A percentile compares a stretch with the other conserved stretches of the same genome.
Conservation (phyloP, 2,888 invertebrate genomes). For the Orthosia incerta region DNA sequence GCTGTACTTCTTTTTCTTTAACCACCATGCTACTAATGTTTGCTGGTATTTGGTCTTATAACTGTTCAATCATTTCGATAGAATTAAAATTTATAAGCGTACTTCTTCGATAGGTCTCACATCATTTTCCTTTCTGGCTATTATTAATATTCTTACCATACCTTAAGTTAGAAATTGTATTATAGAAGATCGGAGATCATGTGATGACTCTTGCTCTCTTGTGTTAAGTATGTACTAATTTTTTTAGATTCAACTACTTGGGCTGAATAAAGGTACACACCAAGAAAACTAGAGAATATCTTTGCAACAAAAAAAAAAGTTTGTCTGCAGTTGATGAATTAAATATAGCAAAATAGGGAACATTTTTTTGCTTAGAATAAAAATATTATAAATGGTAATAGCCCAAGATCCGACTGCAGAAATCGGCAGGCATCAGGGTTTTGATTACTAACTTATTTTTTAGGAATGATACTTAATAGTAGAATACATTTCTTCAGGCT, state of each 20-base stretch:
- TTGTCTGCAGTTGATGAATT: not conserved
- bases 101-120: not conserved
- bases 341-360: not conserved
- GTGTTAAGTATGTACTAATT: not conserved
- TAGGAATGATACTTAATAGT: too few species aligned
- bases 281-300: not conserved
- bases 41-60: conserved; percentile 16
- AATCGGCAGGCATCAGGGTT: too few species aligned
- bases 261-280: too few species aligned
- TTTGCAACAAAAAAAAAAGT: not conserved
- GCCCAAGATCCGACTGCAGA: too few species aligned
- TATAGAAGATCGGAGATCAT: too few species aligned
- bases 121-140: not conserved
- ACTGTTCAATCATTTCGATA: conserved; percentile 9
- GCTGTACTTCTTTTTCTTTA: conserved; percentile 51
- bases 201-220: too few species aligned
- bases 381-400: not conserved
- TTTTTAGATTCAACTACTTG: not conserved
- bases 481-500: too few species aligned
- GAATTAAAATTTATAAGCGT: not conserved
- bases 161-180: too few species aligned
- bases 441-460: too few species aligned
- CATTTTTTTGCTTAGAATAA: too few species aligned
- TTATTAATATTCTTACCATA: not conserved
- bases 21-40: conserved; percentile 24